These are phyloP conservation scores for Zaprionus kolodkinae DNA, from an alignment of 1,140 invertebrate genomes.

Conservation along the genomic window DNA sequence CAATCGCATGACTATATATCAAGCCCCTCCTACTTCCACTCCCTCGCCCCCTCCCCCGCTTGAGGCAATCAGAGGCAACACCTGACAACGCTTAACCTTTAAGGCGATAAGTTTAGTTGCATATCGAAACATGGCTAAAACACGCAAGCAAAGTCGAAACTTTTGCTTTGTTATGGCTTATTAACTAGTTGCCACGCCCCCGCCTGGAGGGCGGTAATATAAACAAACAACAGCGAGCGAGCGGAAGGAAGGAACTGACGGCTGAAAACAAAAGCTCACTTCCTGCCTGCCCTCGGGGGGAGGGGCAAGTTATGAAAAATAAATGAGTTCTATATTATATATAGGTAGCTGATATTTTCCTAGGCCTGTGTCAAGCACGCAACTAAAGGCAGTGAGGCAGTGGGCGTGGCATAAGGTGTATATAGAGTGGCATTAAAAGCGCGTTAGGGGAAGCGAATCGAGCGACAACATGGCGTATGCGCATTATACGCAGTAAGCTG, in stretches of 20 bases:
- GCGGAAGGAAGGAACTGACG: slow-evolving; percentile 75
- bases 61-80: slow-evolving; percentile 47
- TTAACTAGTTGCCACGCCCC: slow-evolving; percentile 16
- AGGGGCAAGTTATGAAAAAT: slow-evolving; percentile 69
- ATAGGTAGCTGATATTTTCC: not conserved
- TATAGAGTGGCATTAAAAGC: slow-evolving; percentile 45
- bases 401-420: slow-evolving; percentile 32
- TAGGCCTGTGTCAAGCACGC: slow-evolving; percentile 60
- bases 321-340: slow-evolving; percentile 66
- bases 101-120: slow-evolving; percentile 42
- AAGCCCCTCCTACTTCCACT: slow-evolving; percentile 15
- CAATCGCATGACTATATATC: slow-evolving; percentile 32
- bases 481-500: slow-evolving; percentile 13
- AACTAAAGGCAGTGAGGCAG: slow-evolving; percentile 54
- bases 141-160: slow-evolving; percentile 39
- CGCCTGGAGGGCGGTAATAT: slow-evolving; percentile 13
- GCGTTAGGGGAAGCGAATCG: slow-evolving; percentile 29
- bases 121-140: slow-evolving; percentile 37
- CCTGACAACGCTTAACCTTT: slow-evolving; percentile 49
- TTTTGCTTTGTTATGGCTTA: slow-evolving; percentile 43
- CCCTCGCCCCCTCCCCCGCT: no score
- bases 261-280: slow-evolving; percentile 80
- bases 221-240: slow-evolving; percentile 60
- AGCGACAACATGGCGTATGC: slow-evolving; percentile 38
- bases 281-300: slow-evolving; percentile 39